Evolutionary conservation across 2,888 invertebrate species (phyloP), one percentile per base, ranked within the genome.

Genomic region (Lathronympha strigana): DNA sequence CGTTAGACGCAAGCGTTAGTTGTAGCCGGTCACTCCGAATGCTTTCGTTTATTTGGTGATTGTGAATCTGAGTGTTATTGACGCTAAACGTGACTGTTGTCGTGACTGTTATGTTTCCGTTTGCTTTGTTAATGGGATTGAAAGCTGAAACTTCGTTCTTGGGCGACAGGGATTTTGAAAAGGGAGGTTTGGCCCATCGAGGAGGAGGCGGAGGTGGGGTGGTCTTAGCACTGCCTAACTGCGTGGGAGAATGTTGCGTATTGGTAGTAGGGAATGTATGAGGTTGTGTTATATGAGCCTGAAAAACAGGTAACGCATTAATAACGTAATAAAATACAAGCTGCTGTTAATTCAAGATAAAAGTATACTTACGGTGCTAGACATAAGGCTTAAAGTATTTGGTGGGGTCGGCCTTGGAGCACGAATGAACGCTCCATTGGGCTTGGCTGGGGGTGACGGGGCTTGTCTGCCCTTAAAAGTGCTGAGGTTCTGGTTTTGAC

Each of bases 11-110:
- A 89, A 92, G 90, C 87, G 92, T 92, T 92, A 92, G 84, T 90
- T 91, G 92, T 78, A 90, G 81, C 75, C 86, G 85, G 72, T 92
- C 90, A 72, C 84, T 90, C 76, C 88, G 86, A 77, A 91, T 88
- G 79, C 83, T 83, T 77, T 92, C 87, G 78, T 90, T 87, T 83
- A 90, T 88, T 85, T 92, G 87, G 78, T 94, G 93, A 70, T 90
- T 91, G 76, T 89, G 91, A 75, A 90, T 85, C 81, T 91, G 89
- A 66, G 90, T 88, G 78, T 93, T 92, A 87, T 95, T 95, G 73
- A 96, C 95, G 75, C 95, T 95, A 82, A 96, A 96, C 17, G 96
- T 96, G 53, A 97, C 96, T n/a, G 96, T 96, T n/a, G 96, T 96
- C 53, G 97, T 96, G 55, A 96, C 96, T 50, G 95, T 96, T 81